phyloP scores from a whole-genome alignment of 1,140 invertebrate species.

The Brachionus sp. region DNA sequence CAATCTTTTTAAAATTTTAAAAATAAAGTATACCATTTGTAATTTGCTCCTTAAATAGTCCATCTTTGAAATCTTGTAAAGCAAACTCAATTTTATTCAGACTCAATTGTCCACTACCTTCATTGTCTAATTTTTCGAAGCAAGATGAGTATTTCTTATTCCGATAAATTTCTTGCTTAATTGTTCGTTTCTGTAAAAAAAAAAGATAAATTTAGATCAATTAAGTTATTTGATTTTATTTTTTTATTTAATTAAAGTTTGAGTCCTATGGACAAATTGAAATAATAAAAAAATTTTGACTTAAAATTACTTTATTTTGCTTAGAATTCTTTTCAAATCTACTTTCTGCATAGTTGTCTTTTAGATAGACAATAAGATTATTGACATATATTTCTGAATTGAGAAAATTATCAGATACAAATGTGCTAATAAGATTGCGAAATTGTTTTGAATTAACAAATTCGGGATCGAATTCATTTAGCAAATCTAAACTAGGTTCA shows the following conservation, averaged over 20 bases:
- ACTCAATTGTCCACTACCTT: constrained; percentile 38
- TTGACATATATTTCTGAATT: constrained; percentile 37
- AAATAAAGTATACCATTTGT: background rate
- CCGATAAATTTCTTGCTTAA: background rate
- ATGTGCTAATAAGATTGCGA: background rate
- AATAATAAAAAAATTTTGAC: no score
- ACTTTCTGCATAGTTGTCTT: constrained; percentile 44
- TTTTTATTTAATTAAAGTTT: no score
- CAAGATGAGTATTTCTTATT: constrained; percentile 3
- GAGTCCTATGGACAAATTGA: no score
- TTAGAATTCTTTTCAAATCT: constrained; percentile 32
- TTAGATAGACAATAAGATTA: constrained; percentile 4
- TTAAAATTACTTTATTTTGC: background rate
- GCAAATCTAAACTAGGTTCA: background rate
- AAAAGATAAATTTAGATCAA: background rate
- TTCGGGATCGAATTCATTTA: constrained; percentile 1
- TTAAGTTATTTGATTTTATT: background rate
- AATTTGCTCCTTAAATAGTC: constrained; percentile 7
- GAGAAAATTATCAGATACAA: background rate
- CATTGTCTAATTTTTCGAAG: constrained; percentile 42
- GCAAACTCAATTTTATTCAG: background rate
- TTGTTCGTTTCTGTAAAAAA: background rate
- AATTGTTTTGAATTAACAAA: constrained; percentile 27
- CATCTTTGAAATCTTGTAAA: constrained; percentile 34
- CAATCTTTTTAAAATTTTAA: background rate